Base-by-base conservation (phyloP, 2,888 invertebrate genomes). In the Acanthosepion pharaonis region DNA sequence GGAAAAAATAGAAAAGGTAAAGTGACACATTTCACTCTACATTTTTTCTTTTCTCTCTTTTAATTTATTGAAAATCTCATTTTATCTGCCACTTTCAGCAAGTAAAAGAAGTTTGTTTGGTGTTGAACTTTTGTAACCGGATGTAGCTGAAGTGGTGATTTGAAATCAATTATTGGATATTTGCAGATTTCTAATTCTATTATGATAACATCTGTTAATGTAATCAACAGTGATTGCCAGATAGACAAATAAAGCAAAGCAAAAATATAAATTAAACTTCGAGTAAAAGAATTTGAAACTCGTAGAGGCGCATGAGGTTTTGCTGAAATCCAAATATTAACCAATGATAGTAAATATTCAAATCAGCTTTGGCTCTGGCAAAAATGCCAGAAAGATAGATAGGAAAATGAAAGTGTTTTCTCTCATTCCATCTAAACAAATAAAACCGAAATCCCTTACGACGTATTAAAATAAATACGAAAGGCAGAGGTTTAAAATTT, bases 81-180 rank as follows among this genome's bases (percentile, higher is more conserved):
- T 5, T 78, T 15, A 78, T 78, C 78, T 78, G 15, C n/a, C 78
- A 33, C 9, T 78, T 33, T 78, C 78, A 11, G n/a, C 11, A 78
- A 33, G n/a, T 11, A 78, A 55, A 78, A 78, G 11, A 78, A 78
- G n/a, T n/a, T 78, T 78, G 3, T 78, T 78, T 78, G 15, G 78
- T 78, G 78, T 78, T 78, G 78, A 78, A 78, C 78, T 78, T 33
- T 78, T 33, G n/a, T n/a, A 78, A n/a, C 11, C 28, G 78, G n/a
- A 78, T 78, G n/a, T 11, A 78, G 78, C 78, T n/a, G 15, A 78
- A 78, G 78, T 78, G n/a, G 78, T 78, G 78, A 78, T 78, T 78
- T 33, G n/a, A 78, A 78, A 78, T 78, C n/a, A 78, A n/a, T 78
- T 78, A 78, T 78, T n/a, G 78, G 78, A 78, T 78, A 78, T 78